Evolutionary conservation across 2,113 vertebrate genomes (phyloP).

Genomic region (Neodon shergylaensis): DNA sequence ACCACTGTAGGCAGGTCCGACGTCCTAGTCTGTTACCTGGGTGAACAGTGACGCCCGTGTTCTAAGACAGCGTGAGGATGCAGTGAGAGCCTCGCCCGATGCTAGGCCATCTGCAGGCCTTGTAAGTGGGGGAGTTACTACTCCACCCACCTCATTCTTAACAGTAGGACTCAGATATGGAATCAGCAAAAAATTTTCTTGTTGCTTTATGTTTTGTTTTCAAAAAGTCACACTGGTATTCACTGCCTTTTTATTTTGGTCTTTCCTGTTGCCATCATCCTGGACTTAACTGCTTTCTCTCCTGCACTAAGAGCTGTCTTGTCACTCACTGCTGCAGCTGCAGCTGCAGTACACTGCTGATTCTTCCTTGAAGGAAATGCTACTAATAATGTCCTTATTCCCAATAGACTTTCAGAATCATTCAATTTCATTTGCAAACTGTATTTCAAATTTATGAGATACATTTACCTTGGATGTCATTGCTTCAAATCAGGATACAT

Average conservation of each 20-base stretch:
- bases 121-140: neutral
- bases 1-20: neutral
- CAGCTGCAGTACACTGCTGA: neutral
- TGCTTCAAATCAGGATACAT: conserved; percentile 10
- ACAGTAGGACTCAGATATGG: neutral
- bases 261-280: neutral
- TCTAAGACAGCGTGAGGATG: neutral
- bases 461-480: neutral
- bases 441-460: conserved; percentile 20
- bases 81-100: neutral
- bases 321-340: neutral
- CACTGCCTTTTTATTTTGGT: neutral
- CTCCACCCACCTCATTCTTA: neutral
- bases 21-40: neutral
- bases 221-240: neutral
- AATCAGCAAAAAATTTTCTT: neutral
- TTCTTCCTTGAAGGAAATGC: neutral
- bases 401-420: neutral
- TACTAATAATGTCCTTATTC: neutral
- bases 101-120: neutral
- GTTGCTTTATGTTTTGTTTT: neutral
- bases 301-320: neutral
- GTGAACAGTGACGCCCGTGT: neutral
- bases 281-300: neutral
- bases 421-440: neutral